A percentile compares a stretch with the other conserved stretches of the same genome.
Evolutionary conservation across 2,797 vertebrate genomes (phyloP).

Genomic region (Phoebastria nigripes): DNA sequence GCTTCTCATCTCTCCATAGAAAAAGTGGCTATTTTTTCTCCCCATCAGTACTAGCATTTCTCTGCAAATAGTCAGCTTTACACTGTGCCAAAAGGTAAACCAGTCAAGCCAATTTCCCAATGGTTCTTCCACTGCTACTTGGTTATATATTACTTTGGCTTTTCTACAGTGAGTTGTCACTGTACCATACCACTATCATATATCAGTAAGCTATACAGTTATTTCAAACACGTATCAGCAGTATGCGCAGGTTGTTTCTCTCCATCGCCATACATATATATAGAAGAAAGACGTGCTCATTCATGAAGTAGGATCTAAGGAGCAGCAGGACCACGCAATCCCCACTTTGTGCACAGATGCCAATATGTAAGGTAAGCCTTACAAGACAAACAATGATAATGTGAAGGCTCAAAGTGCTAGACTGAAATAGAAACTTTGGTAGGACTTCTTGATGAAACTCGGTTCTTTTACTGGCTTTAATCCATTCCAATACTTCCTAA

Average conservation of each 20-base stretch:
- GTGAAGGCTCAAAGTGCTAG: neutral
- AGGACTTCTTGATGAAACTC: neutral
- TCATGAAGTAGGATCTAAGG: neutral
- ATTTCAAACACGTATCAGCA: neutral
- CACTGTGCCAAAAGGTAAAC: neutral
- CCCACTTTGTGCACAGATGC: neutral
- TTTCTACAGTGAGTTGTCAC: neutral
- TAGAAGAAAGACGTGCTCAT: neutral
- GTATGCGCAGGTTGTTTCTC: neutral
- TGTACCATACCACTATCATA: neutral
- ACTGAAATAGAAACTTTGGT: neutral
- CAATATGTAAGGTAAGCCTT: neutral
- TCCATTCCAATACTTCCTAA: neutral
- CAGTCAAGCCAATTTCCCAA: neutral
- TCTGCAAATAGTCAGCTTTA: neutral
- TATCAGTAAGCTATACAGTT: neutral
- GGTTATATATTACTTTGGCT: neutral
- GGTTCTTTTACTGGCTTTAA: neutral
- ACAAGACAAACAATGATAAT: neutral
- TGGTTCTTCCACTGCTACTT: neutral
- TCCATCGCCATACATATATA: rapidly evolving
- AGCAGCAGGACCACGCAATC: neutral
- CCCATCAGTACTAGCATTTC: neutral
- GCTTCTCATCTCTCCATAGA: neutral
- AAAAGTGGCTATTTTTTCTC: neutral